Conservation (phyloP, 2,797 vertebrate genomes). For the Danio kyathit region DNA sequence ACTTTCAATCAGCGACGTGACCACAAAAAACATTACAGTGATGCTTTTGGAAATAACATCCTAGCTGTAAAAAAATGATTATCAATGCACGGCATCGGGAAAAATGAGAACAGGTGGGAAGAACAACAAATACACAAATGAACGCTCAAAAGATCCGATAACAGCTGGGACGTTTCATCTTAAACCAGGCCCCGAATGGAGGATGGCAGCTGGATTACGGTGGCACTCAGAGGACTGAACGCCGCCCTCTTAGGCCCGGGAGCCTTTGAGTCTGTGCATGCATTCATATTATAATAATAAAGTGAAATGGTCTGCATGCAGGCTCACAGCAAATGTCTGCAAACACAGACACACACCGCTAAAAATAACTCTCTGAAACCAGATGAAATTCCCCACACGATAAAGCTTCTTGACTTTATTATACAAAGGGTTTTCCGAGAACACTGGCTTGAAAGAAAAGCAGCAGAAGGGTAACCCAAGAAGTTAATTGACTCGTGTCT, state of each 20-base stretch:
- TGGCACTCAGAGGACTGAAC: slow-evolving; percentile 79
- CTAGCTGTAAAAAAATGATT: slow-evolving; percentile 67
- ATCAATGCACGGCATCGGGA: slow-evolving; percentile 33
- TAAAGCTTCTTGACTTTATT: slow-evolving; percentile 85
- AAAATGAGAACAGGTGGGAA: slow-evolving; percentile 50
- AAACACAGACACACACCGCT: slow-evolving; percentile 64
- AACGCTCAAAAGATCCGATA: slow-evolving; percentile 28
- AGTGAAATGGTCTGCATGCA: slow-evolving; percentile 77
- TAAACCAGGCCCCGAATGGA: slow-evolving; percentile 71
- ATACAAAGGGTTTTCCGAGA: slow-evolving; percentile 81
- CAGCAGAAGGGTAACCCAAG: slow-evolving; percentile 65
- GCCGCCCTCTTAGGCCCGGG: slow-evolving; percentile 78
- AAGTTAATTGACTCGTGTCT: slow-evolving; percentile 81
- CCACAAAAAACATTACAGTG: slow-evolving; percentile 70
- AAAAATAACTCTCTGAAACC: slow-evolving; percentile 82
- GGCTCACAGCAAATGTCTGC: slow-evolving; percentile 75
- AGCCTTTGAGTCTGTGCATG: slow-evolving; percentile 81
- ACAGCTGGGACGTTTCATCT: slow-evolving; percentile 50
- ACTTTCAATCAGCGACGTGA: slow-evolving; percentile 73
- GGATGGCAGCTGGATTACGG: slow-evolving; percentile 78
- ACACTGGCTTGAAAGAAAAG: slow-evolving; percentile 75
- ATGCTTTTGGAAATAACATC: slow-evolving; percentile 59
- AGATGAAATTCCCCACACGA: slow-evolving; percentile 82
- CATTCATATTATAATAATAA: slow-evolving; percentile 63
- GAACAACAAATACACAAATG: slow-evolving; percentile 48